Evolutionary conservation across 1,140 invertebrate genomes (phyloP).

Genomic region (Lepidostoma basale): DNA sequence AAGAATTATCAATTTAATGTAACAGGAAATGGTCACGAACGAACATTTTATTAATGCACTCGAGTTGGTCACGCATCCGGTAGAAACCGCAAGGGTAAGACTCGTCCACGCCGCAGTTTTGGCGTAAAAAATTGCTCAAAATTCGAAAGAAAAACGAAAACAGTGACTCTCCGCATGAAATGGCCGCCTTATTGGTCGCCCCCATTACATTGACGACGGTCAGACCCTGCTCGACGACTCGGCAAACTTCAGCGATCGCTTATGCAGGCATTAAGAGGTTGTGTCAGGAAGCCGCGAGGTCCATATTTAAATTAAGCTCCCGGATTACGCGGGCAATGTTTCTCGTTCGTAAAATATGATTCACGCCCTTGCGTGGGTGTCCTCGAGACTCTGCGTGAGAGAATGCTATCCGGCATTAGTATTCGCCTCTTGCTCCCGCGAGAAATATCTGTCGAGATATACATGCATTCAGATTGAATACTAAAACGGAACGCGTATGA

Average conservation of each 20-base stretch:
- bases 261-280: background rate
- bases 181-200: background rate
- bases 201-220: background rate
- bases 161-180: too few species aligned
- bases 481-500: background rate
- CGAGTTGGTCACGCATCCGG: background rate
- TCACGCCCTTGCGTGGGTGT: conserved; percentile 7
- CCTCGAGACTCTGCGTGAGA: background rate
- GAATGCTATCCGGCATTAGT: conserved; percentile 12
- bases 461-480: too few species aligned
- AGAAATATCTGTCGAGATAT: background rate
- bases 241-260: conserved; percentile 4
- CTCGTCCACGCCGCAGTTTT: background rate
- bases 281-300: background rate
- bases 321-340: conserved; percentile 23
- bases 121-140: too few species aligned
- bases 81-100: background rate
- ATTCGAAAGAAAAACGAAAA: too few species aligned
- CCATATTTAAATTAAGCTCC: conserved; percentile 31
- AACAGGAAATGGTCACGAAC: too few species aligned
- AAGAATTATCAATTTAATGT: too few species aligned
- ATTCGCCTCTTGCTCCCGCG: background rate
- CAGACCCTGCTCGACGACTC: background rate
- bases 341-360: conserved; percentile 15
- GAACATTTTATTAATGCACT: too few species aligned